Evolutionary conservation across 2,888 invertebrate genomes (phyloP).

Genomic region (Candidula unifasciata): DNA sequence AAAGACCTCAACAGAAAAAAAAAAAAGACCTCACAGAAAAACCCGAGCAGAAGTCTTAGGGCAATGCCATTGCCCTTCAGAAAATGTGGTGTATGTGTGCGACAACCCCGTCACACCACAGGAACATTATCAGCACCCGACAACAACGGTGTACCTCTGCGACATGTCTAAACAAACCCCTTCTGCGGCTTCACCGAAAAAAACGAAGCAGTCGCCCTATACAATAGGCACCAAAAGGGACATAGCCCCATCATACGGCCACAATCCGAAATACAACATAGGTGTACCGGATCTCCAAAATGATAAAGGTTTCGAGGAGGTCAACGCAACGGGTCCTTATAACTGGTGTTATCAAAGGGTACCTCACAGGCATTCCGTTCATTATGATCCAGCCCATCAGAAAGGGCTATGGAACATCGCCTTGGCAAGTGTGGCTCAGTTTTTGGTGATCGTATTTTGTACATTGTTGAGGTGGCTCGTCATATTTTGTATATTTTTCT

Average conservation of each 20-base stretch:
- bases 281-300: neutral
- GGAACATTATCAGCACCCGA: neutral
- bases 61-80: neutral
- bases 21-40: no score
- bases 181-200: no score
- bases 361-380: neutral
- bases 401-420: no score
- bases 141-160: slow-evolving; percentile 7
- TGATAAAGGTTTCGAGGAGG: neutral
- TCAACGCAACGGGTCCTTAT: neutral
- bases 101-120: neutral
- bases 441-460: neutral
- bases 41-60: no score
- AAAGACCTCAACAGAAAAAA: no score
- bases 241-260: neutral
- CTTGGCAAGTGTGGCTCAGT: no score
- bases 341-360: no score
- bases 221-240: neutral
- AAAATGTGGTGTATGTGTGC: neutral
- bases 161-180: neutral
- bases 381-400: neutral
- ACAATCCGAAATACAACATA: neutral
- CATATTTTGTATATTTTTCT: neutral
- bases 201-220: neutral
- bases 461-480: neutral